These are phyloP conservation scores for Cladopsammia gracilis DNA, from an alignment of 64 coral and sea anemone species.

Conservation along the genomic window DNA sequence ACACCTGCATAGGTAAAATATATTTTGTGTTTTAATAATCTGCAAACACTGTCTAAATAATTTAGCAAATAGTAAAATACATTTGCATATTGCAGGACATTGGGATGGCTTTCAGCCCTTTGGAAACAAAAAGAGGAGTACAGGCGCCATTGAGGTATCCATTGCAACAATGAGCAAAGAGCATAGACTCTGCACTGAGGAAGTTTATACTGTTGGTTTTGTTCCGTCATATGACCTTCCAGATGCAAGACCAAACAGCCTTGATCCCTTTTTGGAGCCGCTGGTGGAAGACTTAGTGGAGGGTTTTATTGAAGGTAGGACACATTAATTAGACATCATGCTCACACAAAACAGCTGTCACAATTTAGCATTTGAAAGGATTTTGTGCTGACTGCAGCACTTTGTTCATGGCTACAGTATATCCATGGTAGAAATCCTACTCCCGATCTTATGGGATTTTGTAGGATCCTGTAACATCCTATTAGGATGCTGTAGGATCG, in stretches of 20 bases:
- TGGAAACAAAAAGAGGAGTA: slow-evolving; percentile 13
- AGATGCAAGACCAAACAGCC: slow-evolving; percentile 69
- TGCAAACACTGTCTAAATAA: background rate
- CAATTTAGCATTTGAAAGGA: too few relatives aligned
- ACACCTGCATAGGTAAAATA: too few relatives aligned
- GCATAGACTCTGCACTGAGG: slow-evolving; percentile 28
- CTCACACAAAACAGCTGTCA: slow-evolving; percentile 15
- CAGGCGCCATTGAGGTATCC: background rate
- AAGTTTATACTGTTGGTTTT: slow-evolving; percentile 83
- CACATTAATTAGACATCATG: background rate
- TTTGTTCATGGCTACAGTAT: slow-evolving; percentile 14
- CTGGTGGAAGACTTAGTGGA: slow-evolving; percentile 65
- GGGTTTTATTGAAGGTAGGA: slow-evolving; percentile 77
- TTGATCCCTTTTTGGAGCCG: slow-evolving; percentile 84
- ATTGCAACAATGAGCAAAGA: slow-evolving; percentile 14
- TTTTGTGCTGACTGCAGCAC: slow-evolving; percentile 10
- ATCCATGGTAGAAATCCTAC: slow-evolving; percentile 9
- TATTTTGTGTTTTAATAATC: too few relatives aligned
- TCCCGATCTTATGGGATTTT: background rate
- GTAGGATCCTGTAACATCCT: background rate
- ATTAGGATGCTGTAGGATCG: too few relatives aligned
- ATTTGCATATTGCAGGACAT: background rate
- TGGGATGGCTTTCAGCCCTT: slow-evolving; percentile 7
- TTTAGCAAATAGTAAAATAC: background rate
- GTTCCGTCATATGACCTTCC: slow-evolving; percentile 78